Percentiles rank a stretch among this genome's conserved stretches.
phyloP scores from a whole-genome alignment of 2,113 vertebrate genomes.

The Girardinichthys multiradiatus region DNA sequence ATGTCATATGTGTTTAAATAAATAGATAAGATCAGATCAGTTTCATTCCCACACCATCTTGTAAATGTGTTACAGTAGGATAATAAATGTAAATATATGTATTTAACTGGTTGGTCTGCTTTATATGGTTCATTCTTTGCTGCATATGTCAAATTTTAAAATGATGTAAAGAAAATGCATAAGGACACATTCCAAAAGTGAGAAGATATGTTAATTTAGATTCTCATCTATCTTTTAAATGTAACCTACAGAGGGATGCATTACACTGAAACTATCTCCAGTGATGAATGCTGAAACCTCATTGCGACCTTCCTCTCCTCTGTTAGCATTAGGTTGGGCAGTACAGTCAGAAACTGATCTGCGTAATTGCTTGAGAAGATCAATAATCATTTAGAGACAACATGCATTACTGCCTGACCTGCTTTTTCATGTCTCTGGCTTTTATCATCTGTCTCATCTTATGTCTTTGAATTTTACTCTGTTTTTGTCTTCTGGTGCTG shows the following conservation, averaged over 20 bases:
- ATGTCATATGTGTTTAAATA: no score
- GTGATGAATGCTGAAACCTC: slow-evolving; percentile 17
- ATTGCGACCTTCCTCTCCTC: slow-evolving; percentile 42
- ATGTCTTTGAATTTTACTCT: background rate
- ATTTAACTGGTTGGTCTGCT: background rate
- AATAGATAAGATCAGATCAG: no score
- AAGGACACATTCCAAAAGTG: background rate
- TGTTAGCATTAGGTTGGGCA: slow-evolving; percentile 19
- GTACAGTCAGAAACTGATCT: slow-evolving; percentile 45
- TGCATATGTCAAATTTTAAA: background rate
- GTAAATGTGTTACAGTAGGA: no score
- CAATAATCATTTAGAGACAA: slow-evolving; percentile 47
- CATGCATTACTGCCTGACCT: slow-evolving; percentile 40
- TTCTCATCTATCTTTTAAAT: background rate
- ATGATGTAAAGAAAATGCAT: background rate
- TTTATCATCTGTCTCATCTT: slow-evolving; percentile 10
- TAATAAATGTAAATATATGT: no score
- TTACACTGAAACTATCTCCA: slow-evolving; percentile 7
- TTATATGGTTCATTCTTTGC: background rate
- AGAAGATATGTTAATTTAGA: background rate
- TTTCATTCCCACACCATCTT: no score
- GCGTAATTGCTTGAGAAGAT: slow-evolving; percentile 61
- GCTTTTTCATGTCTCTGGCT: slow-evolving; percentile 38
- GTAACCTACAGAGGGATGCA: background rate
- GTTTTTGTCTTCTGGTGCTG: background rate